A percentile compares a stretch with the other conserved stretches of the same genome.
phyloP scores from a whole-genome alignment of 2,797 vertebrate genomes.

The Pseudochaenichthys georgianus region DNA sequence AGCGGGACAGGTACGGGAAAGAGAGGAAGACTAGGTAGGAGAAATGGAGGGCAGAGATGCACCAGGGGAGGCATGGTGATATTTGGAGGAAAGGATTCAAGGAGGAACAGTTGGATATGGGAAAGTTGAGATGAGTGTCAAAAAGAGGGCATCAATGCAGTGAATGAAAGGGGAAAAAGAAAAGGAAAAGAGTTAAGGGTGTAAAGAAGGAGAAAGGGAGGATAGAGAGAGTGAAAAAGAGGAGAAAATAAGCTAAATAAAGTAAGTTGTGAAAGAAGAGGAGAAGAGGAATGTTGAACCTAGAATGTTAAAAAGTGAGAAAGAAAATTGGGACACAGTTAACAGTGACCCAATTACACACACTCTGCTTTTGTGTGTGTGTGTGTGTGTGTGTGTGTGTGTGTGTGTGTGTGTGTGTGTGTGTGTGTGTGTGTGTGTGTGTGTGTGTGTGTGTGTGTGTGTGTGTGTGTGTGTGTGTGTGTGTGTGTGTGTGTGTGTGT shows the following conservation, averaged over 20 bases:
- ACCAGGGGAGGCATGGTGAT: background rate
- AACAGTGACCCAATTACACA: slow-evolving; percentile 54
- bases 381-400: no score
- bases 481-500: no score
- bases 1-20: slow-evolving; percentile 35
- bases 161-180: background rate
- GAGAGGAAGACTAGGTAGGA: background rate
- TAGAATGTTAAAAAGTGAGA: slow-evolving; percentile 17
- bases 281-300: slow-evolving; percentile 14
- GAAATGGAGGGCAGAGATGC: slow-evolving; percentile 3
- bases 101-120: background rate
- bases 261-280: background rate
- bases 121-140: background rate
- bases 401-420: no score
- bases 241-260: background rate
- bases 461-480: no score
- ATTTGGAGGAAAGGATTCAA: background rate
- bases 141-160: background rate
- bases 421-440: no score
- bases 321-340: slow-evolving; percentile 39
- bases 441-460: no score
- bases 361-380: background rate
- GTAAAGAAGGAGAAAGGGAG: background rate
- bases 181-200: background rate
- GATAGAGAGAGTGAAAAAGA: background rate